Evolutionary conservation across 2,888 invertebrate genomes (phyloP).

Genomic region (Xanthorhoe designata): DNA sequence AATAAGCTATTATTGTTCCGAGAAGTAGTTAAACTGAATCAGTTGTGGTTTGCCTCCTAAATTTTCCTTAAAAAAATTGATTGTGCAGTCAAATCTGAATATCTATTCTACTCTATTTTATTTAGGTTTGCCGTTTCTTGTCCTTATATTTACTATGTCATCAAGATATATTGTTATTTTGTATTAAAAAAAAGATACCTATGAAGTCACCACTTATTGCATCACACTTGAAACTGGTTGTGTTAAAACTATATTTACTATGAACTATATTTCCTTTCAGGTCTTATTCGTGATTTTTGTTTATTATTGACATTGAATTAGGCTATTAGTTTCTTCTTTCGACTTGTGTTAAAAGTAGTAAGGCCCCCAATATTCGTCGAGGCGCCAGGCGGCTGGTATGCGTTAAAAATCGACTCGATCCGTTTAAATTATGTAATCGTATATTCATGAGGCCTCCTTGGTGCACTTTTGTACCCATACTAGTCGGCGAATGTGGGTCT

Average conservation of each 20-base stretch:
- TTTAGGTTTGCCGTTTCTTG: too few relatives aligned
- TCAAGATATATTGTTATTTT: too few relatives aligned
- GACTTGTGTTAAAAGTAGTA: constrained; percentile 48
- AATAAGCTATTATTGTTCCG: constrained; percentile 34
- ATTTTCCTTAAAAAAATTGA: neutral
- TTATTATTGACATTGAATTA: neutral
- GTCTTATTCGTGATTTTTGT: neutral
- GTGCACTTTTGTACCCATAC: constrained; percentile 52
- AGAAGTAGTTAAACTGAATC: constrained; percentile 20
- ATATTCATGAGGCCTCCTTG: constrained; percentile 67
- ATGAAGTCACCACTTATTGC: too few relatives aligned
- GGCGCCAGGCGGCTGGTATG: constrained; percentile 63
- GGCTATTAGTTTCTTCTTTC: constrained; percentile 5
- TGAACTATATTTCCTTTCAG: too few relatives aligned
- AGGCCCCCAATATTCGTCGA: constrained; percentile 48
- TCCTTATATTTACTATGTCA: too few relatives aligned
- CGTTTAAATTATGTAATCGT: constrained; percentile 76
- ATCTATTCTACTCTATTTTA: neutral
- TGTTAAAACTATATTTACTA: too few relatives aligned
- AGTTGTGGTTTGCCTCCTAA: constrained; percentile 10
- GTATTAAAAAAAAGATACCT: too few relatives aligned
- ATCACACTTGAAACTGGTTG: too few relatives aligned
- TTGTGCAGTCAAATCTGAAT: neutral
- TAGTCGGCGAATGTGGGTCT: constrained; percentile 47
- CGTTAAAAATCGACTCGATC: constrained; percentile 56